Percentiles rank a stretch among this genome's conserved stretches.
These are phyloP conservation scores for Tylochromis polylepis DNA, from an alignment of 2,113 vertebrate genomes.

Conservation along the genomic window DNA sequence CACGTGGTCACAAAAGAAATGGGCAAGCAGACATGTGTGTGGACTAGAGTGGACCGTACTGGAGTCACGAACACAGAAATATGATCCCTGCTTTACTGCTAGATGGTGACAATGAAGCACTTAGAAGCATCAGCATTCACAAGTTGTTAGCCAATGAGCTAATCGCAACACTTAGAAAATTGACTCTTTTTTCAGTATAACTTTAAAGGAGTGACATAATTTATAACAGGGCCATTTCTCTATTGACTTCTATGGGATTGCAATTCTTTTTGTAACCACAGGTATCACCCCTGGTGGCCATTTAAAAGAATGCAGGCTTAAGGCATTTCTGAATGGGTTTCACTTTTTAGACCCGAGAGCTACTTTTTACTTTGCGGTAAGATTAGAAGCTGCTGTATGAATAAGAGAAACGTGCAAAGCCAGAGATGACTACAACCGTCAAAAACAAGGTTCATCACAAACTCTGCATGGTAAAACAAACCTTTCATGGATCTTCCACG, in stretches of 20 bases:
- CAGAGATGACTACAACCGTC: not conserved
- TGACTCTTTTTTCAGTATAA: not conserved
- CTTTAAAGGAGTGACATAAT: not conserved
- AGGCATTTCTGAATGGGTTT: not conserved
- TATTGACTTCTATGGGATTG: not conserved
- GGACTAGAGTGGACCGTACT: fast-evolving
- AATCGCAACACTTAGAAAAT: not conserved
- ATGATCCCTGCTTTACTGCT: not conserved
- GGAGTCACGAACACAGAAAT: not conserved
- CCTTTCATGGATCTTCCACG: not conserved
- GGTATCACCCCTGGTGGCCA: not conserved
- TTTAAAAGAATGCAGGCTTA: not conserved
- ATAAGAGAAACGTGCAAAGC: not conserved
- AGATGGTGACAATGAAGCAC: not conserved
- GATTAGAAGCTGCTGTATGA: not conserved
- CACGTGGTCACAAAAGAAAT: not conserved
- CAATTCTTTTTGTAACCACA: not conserved
- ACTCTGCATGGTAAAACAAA: fast-evolving
- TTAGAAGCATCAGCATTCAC: not conserved
- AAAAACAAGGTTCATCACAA: not conserved
- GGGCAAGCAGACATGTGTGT: not conserved
- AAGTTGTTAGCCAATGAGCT: not conserved
- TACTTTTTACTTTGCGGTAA: fast-evolving
- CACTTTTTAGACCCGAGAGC: not conserved
- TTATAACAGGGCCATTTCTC: not conserved